These are phyloP conservation scores for Porites australiensis DNA, from an alignment of 64 coral and sea anemone species.

Conservation along the genomic window DNA sequence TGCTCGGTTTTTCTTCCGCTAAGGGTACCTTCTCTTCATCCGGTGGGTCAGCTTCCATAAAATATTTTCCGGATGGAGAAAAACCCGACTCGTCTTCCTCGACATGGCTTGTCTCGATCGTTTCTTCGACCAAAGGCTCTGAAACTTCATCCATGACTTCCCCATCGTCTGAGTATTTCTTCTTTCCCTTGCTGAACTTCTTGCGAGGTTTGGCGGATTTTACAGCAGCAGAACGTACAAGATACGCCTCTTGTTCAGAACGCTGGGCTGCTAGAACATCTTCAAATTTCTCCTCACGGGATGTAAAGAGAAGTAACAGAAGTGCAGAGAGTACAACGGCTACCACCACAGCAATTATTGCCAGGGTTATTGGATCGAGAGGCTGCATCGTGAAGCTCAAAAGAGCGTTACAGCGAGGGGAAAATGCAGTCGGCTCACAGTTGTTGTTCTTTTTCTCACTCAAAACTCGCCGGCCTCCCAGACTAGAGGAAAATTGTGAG, in stretches of 20 bases:
- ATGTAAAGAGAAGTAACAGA: conserved; percentile 49
- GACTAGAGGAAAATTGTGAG: background rate
- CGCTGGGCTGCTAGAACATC: conserved; percentile 62
- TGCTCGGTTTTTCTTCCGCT: conserved; percentile 29
- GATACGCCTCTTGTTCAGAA: conserved; percentile 45
- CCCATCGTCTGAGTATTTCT: conserved; percentile 72
- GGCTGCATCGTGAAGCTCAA: conserved; percentile 43
- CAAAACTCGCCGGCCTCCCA: background rate
- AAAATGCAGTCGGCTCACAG: background rate
- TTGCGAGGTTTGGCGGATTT: conserved; percentile 45
- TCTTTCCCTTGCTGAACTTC: conserved; percentile 34
- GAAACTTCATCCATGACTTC: conserved; percentile 24
- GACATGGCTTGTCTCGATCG: conserved; percentile 7
- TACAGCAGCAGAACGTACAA: conserved; percentile 26
- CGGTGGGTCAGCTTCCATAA: background rate
- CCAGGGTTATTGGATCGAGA: conserved; percentile 59
- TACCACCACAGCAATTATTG: conserved; percentile 29
- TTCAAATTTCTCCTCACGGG: conserved; percentile 70
- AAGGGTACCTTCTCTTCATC: conserved; percentile 16
- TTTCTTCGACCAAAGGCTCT: background rate
- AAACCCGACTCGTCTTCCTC: background rate
- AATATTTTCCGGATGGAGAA: background rate
- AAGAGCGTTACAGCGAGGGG: conserved; percentile 6
- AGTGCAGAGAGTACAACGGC: conserved; percentile 52
- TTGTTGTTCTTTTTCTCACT: background rate